Conservation (phyloP, 2,797 vertebrate genomes). For the Apogon hyalosoma region DNA sequence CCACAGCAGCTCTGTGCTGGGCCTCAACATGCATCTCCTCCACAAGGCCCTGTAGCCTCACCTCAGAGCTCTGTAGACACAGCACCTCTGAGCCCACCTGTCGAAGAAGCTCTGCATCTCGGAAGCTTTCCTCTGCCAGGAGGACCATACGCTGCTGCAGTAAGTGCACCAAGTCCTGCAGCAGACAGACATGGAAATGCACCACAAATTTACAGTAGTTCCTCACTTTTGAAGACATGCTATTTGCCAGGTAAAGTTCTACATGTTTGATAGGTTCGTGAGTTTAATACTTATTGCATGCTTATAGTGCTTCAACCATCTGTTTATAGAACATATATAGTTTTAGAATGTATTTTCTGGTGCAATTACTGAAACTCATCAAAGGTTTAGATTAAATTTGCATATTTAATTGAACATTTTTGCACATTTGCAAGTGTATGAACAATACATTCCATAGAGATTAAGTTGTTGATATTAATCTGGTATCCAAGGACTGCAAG, state of each 20-base stretch:
- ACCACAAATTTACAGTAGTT: not conserved
- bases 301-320: too few relatives aligned
- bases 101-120: constrained; percentile 70
- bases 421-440: too few relatives aligned
- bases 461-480: not conserved
- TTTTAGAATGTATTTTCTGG: too few relatives aligned
- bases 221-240: too few relatives aligned
- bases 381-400: too few relatives aligned
- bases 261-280: too few relatives aligned
- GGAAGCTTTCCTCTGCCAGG: constrained; percentile 62
- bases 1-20: constrained; percentile 49
- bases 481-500: not conserved
- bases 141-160: constrained; percentile 68
- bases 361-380: too few relatives aligned
- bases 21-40: constrained; percentile 78
- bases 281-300: too few relatives aligned
- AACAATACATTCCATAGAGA: not conserved
- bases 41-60: constrained; percentile 79
- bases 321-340: too few relatives aligned
- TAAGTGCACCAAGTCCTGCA: constrained; percentile 69
- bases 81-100: constrained; percentile 78
- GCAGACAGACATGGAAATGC: not conserved
- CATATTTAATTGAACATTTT: too few relatives aligned
- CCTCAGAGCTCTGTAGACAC: constrained; percentile 81
- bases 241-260: too few relatives aligned